Base-by-base conservation (phyloP, 1,140 invertebrate species). In the Drosophila erecta region DNA sequence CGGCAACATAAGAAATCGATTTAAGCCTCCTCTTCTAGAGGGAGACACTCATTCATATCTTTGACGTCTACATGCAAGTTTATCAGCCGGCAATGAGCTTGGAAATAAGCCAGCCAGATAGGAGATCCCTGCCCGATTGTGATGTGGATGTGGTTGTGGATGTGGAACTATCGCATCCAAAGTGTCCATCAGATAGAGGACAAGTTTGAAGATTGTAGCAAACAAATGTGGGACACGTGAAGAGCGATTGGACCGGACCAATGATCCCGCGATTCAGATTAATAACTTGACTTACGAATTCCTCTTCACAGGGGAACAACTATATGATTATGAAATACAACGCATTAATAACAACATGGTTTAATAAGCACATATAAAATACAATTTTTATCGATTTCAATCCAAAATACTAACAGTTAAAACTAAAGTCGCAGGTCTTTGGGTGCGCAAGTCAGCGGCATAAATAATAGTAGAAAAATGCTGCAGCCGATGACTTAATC, bases 1-100 rank as follows among this genome's bases (percentile, higher is more conserved):
- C 70, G 69, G 76, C 84, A 89, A 86, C 83, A 86, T 87, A 70
- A 86, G 84, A 86, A 86, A 87, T 86, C 83, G 83, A 87, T 86
- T 86, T 86, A 83, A 76, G 66, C 20, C 66, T 24, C 73, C 53
- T 54, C 61, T 47, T 66, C 40, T 58, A 66, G 53, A 65, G 40
- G 22, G 49, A 37, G 14, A 35, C 44, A 69, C 53, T 27, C 43
- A 35, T 62, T 54, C 57, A 61, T 61, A 75, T 76, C 38, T 58
- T 22, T 59, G 66, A 76, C 64, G 65, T 56, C 44, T 60, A 79
- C 80, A 85, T 76, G 80, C 46, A 84, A 85, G 76, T 81, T 87
- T 89, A 87, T 87, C 83, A 79, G 70, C 57, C 56, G 27, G 66
- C 83, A 81, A 60, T 87, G 78, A 76, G 81, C 81, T 86, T 86